Base-by-base conservation (phyloP, 2,113 vertebrate species). In the Saguinus midas region DNA sequence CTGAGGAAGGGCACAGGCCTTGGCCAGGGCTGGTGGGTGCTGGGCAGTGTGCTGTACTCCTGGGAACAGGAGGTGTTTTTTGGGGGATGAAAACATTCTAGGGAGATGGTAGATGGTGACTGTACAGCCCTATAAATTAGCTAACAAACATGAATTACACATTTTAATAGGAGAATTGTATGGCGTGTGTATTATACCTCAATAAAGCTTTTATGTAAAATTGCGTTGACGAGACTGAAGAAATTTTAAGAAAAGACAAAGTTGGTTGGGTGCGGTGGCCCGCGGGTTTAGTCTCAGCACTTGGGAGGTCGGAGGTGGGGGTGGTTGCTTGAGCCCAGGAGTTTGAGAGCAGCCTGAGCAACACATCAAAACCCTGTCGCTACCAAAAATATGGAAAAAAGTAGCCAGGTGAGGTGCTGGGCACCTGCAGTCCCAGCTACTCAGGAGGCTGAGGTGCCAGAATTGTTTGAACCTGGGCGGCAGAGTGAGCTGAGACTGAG, bases 41-140 rank as follows among this genome's bases (percentile, higher is more conserved):
- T 5, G 7, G 20, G 79, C 3, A 4, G 68, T 10, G 43, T 9
- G 45, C 25, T 1, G 14, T 0, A 13, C 35, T 64, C 4, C 3
- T 0, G 12, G 45, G 27, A 3, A 4, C 68, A 66, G 55, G 16
- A 43, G 27, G 50, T 6, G 32, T n/a, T 21, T 45, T 12, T 13
- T 35, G 5, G 73, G 27, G 75, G 14, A 37, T 25, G 18, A 72
- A 37, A 72, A 55, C 13, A 5, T 55, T 45, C 20, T 3, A 61
- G n/a, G 1, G 6, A 78, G 21, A 58, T 3, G 2, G 50, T 45
- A n/a, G 61, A 0, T 35, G 61, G 16, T 68, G 32, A 68, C 17
- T 68, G 18, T 21, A 25, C 40, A 48, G 27, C 55, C 55, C 32
- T 21, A 9, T 12, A 25, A 18, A 55, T 32, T 73, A 29, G 73